Evolutionary conservation across 2,888 invertebrate species (phyloP).

Genomic region (Druceiella hillmani): DNA sequence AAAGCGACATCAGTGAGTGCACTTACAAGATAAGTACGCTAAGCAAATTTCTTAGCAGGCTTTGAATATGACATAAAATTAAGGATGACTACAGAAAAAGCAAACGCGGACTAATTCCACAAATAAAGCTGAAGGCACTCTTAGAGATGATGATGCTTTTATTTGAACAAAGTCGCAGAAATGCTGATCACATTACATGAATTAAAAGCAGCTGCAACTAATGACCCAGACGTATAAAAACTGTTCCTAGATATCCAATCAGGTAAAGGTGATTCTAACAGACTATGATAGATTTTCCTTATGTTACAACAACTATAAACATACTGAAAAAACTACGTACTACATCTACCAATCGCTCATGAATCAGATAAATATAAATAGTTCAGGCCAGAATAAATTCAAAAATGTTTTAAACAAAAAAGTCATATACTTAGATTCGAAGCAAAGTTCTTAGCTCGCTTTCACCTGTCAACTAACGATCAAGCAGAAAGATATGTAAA

Average conservation of each 20-base stretch:
- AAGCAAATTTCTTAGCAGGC: constrained; percentile 22
- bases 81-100: constrained; percentile 18
- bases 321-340: constrained; percentile 10
- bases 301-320: constrained; percentile 17
- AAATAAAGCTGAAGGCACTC: constrained; percentile 1
- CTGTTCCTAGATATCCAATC: constrained; percentile 11
- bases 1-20: constrained; percentile 20
- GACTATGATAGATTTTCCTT: constrained; percentile 16
- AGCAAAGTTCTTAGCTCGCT: too few species aligned
- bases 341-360: constrained; percentile 6
- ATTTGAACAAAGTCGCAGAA: constrained; percentile 16
- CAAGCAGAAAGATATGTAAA: too few species aligned
- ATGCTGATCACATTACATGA: constrained; percentile 14
- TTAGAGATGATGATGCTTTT: constrained; percentile 14
- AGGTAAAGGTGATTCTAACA: constrained; percentile 4
- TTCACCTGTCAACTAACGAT: too few species aligned
- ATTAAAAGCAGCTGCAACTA: constrained; percentile 11
- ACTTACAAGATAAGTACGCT: constrained; percentile 23
- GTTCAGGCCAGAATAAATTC: too few species aligned
- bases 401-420: too few species aligned
- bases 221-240: constrained; percentile 11
- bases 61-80: constrained; percentile 22
- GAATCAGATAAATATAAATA: too few species aligned
- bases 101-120: constrained; percentile 11
- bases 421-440: too few species aligned